A percentile compares a stretch with the other conserved stretches of the same genome.
Evolutionary conservation across 64 coral and sea anemone species (phyloP).

Genomic region (Pachyseris speciosa): DNA sequence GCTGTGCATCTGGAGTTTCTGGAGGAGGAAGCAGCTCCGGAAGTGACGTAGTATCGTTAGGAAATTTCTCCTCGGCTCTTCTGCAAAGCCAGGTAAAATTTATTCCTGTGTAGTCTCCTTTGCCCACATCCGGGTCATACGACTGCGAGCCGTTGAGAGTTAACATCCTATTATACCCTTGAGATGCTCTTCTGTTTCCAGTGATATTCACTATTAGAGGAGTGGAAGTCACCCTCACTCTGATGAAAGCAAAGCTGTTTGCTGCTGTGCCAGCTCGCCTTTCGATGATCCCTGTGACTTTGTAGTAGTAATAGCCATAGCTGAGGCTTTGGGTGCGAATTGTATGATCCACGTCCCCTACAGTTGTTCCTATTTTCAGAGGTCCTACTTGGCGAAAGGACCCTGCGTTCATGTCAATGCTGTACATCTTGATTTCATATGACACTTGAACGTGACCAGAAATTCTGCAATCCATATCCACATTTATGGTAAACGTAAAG

Average conservation of each 20-base stretch:
- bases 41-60: constrained; percentile 35
- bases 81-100: constrained; percentile 89
- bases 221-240: constrained; percentile 63
- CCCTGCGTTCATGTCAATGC: not conserved
- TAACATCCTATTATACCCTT: constrained; percentile 54
- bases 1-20: not conserved
- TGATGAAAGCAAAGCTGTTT: constrained; percentile 60
- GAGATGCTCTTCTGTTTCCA: constrained; percentile 31
- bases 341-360: not conserved
- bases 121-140: constrained; percentile 78
- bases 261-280: constrained; percentile 19
- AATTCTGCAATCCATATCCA: constrained; percentile 31
- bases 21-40: constrained; percentile 45
- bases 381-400: not conserved
- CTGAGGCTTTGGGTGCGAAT: constrained; percentile 33
- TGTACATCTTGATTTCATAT: not conserved
- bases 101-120: constrained; percentile 60
- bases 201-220: constrained; percentile 63
- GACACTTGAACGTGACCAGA: not conserved
- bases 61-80: constrained; percentile 63
- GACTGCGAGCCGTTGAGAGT: constrained; percentile 57
- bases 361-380: not conserved
- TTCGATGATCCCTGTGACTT: constrained; percentile 48
- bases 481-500: not conserved
- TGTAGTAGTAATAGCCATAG: constrained; percentile 76